These are phyloP conservation scores for Phoxinus phoxinus DNA, from an alignment of 2,113 vertebrate genomes.

Conservation along the genomic window DNA sequence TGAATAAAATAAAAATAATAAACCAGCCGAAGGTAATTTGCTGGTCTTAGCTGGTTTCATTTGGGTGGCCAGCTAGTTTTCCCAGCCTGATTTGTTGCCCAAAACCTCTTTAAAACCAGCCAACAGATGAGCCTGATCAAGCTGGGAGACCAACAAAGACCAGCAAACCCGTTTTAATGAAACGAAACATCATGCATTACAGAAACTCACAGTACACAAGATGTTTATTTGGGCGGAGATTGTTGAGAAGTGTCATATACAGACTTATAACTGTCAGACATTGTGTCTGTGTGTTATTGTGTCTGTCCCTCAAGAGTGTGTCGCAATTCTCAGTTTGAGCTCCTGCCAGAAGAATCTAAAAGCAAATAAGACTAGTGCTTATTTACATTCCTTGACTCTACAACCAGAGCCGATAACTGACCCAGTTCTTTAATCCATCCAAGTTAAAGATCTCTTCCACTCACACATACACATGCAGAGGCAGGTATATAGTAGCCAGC, in stretches of 20 bases:
- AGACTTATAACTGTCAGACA: conserved; percentile 21
- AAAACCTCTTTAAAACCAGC: not conserved
- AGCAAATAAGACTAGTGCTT: conserved; percentile 18
- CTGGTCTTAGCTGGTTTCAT: too few species aligned
- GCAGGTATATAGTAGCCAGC: conserved; percentile 36
- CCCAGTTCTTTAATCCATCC: conserved; percentile 35
- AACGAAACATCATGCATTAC: not conserved
- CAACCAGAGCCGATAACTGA: conserved; percentile 40
- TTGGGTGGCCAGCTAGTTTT: too few species aligned
- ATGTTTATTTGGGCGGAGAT: not conserved
- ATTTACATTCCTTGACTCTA: conserved; percentile 56
- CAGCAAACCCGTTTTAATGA: not conserved
- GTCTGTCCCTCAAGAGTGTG: conserved; percentile 20
- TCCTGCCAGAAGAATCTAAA: conserved; percentile 17
- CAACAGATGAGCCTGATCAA: not conserved
- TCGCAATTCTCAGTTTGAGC: conserved; percentile 3
- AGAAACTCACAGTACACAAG: conserved; percentile 17
- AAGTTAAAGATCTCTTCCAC: conserved; percentile 30
- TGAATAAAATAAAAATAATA: too few species aligned
- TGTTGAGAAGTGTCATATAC: not conserved
- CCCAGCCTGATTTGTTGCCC: too few species aligned
- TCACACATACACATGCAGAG: conserved; percentile 13
- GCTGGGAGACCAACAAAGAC: not conserved
- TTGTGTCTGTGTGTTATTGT: conserved; percentile 18
- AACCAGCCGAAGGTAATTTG: too few species aligned